Base-by-base conservation (phyloP, 1,140 invertebrate genomes). In the Drosophila sulfurigaster region DNA sequence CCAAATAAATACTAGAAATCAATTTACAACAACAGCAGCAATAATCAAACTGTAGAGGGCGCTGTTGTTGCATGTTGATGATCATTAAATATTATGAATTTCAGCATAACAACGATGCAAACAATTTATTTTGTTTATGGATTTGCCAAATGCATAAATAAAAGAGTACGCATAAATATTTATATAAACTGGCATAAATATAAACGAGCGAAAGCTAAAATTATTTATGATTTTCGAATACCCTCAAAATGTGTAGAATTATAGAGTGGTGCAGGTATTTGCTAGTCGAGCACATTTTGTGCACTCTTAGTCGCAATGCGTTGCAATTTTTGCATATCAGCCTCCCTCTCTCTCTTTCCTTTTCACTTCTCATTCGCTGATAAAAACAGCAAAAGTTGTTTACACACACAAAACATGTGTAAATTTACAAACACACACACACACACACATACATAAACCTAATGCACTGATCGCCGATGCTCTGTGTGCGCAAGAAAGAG, bases 361-460 rank as follows among this genome's bases (percentile, higher is more conserved):
- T 32, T 2, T 25, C 20, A 4, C 20, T 32, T 8, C 32, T 32
- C 35, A 38, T 32, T 51, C 11, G 38, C 41, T 58, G 56, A 58
- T 58, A 54, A 41, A 58, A 58, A 28, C 30, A 41, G 38, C 56
- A 59, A 59, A 16, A 59, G 56, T 59, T 59, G 38, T 59, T 59
- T 59, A 57, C 32, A 57, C 54, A 41, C 35, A 10, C 54, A 41
- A 20, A 56, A 56, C 30, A 20, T 41, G 35, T 56, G 52, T 56
- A 35, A 3, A 32, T 30, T 15, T 20, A 58, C 32, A 32, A 30
- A 35, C 16, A 58, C 38, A 58, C 56, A 58, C 35, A 5, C 11
- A 25, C 16, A 43, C 32, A 11, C 10, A 25, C 4, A 28, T 0
- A 7, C 16, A 15, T 30, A 16, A 11, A 54, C 51, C 11, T 54